A percentile compares a stretch with the other conserved stretches of the same genome.
phyloP scores from a whole-genome alignment of 2,797 vertebrate species.

The Gymnothorax reevesii region DNA sequence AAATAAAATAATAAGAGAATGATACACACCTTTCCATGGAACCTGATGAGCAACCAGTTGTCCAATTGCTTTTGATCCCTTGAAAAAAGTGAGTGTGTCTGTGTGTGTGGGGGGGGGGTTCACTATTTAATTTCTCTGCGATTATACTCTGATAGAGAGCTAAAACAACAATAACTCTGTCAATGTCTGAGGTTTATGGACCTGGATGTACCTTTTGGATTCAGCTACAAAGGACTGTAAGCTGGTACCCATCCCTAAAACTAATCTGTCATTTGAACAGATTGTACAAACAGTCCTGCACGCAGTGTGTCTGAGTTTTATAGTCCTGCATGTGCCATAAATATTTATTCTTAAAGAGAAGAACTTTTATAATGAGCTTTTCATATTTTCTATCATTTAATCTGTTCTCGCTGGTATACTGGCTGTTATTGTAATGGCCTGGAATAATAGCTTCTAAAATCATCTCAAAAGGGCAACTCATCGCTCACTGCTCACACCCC shows the following conservation, averaged over 20 bases:
- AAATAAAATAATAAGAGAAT: no score
- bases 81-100: no score
- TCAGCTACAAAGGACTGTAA: background rate
- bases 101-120: no score
- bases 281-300: background rate
- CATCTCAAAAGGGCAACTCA: background rate
- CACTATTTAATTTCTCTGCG: no score
- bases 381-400: background rate
- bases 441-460: background rate
- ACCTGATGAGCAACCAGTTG: no score
- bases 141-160: no score
- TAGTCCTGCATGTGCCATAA: background rate
- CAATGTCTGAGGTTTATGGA: no score
- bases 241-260: background rate
- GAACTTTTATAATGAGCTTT: background rate
- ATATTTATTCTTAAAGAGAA: conserved; percentile 11
- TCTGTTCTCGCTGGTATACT: background rate
- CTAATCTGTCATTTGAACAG: background rate
- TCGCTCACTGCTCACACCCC: background rate
- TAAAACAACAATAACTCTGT: no score
- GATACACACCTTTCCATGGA: no score
- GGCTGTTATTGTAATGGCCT: background rate
- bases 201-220: background rate
- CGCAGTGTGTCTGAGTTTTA: background rate
- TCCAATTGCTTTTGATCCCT: no score